Percentiles rank a stretch among this genome's conserved stretches.
Evolutionary conservation across 2,888 invertebrate genomes (phyloP).

Genomic region (Clusia tigrina): DNA sequence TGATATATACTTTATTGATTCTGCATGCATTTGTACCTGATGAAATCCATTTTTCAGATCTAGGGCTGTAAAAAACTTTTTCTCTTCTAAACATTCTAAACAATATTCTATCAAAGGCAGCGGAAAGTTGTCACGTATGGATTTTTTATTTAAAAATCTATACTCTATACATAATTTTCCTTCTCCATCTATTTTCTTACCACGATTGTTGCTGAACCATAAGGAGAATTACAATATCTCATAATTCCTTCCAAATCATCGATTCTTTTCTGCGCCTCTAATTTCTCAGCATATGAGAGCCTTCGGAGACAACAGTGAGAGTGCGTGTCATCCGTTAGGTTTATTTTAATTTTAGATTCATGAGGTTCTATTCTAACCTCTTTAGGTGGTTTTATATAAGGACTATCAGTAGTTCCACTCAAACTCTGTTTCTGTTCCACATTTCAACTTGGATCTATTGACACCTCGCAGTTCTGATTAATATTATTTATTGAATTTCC

Average conservation of each 20-base stretch:
- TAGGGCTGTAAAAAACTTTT: background rate
- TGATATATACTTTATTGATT: constrained; percentile 22
- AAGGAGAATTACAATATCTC: constrained; percentile 30
- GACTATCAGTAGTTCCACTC: too few relatives aligned
- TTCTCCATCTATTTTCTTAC: constrained; percentile 33
- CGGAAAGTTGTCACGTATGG: constrained; percentile 32
- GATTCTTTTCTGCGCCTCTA: constrained; percentile 20
- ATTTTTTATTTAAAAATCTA: constrained; percentile 32
- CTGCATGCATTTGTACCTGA: constrained; percentile 17
- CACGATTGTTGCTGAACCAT: constrained; percentile 34
- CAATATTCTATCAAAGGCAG: constrained; percentile 34
- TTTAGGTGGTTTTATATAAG: constrained; percentile 19
- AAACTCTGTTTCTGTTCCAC: background rate
- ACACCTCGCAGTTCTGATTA: too few relatives aligned
- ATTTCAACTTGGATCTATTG: background rate
- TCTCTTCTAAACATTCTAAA: background rate
- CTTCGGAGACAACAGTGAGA: constrained; percentile 24
- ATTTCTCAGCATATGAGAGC: constrained; percentile 20
- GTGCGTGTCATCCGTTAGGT: constrained; percentile 20
- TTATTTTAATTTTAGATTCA: constrained; percentile 25
- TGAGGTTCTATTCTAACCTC: constrained; percentile 17
- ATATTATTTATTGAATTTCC: constrained; percentile 29
- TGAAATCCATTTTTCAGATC: constrained; percentile 17
- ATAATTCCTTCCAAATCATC: constrained; percentile 30
- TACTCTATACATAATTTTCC: constrained; percentile 35